phyloP scores from a whole-genome alignment of 2,888 invertebrate species.

The Cyaniris semiargus region DNA sequence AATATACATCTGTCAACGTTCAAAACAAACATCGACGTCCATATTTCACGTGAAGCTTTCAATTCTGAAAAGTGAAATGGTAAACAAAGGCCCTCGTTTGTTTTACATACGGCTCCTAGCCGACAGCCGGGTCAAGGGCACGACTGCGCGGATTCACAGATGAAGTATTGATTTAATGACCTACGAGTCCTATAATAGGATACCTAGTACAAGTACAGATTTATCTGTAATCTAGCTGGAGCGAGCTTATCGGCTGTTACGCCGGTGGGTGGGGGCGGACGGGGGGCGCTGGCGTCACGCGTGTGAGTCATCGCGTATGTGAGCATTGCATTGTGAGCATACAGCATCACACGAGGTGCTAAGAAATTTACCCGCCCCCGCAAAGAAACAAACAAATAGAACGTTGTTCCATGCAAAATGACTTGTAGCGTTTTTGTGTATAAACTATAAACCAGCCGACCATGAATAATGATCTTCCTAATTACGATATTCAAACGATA shows the following conservation, averaged over 20 bases:
- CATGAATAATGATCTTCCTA: background rate
- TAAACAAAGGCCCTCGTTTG: conserved; percentile 1
- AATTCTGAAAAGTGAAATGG: background rate
- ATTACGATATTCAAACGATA: background rate
- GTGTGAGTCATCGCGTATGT: background rate
- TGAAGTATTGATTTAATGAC: background rate
- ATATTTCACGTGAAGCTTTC: background rate
- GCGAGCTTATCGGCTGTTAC: background rate
- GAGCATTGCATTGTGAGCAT: background rate
- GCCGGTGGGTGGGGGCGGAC: background rate
- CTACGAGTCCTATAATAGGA: background rate
- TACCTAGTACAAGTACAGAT: background rate
- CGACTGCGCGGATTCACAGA: conserved; percentile 3
- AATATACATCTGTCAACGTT: background rate
- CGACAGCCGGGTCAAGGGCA: background rate
- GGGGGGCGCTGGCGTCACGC: background rate
- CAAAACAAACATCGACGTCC: background rate
- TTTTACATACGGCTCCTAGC: background rate
- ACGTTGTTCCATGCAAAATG: background rate
- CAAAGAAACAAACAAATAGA: background rate
- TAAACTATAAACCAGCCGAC: background rate
- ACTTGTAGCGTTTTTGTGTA: background rate
- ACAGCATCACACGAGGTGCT: background rate
- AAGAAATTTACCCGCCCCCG: background rate
- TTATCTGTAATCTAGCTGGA: background rate